Percentiles rank a stretch among this genome's conserved stretches.
Conservation (phyloP, 23 tunicate species). For the Trididemnum miniatum region DNA sequence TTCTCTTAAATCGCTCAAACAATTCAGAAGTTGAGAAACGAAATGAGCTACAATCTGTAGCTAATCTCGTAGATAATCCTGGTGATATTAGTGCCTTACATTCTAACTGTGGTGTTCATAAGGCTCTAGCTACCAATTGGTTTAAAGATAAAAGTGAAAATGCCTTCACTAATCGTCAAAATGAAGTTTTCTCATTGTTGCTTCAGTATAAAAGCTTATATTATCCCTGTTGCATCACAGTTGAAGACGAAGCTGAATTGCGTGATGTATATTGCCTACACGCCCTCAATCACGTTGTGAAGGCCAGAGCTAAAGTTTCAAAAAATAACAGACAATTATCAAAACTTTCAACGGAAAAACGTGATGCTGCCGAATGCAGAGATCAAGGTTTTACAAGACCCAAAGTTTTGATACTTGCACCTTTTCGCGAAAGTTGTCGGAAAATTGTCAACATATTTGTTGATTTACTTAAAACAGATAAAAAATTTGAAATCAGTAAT, state of each 20-base stretch:
- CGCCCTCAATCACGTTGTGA: conserved; percentile 50
- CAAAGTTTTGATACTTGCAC: conserved; percentile 67
- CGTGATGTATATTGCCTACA: conserved; percentile 49
- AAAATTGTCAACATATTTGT: conserved; percentile 56
- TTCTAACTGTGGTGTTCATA: not conserved
- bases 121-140: conserved; percentile 12
- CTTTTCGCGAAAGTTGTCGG: conserved; percentile 55
- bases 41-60: not conserved
- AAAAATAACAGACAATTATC: conserved; percentile 48
- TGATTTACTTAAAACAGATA: conserved; percentile 42
- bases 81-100: not conserved
- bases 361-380: conserved; percentile 45
- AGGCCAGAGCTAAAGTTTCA: conserved; percentile 33
- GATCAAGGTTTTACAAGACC: conserved; percentile 86
- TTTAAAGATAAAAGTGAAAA: not conserved
- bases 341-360: conserved; percentile 42
- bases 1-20: not conserved
- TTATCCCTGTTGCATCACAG: not conserved
- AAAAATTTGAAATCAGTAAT: conserved; percentile 59
- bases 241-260: not conserved
- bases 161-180: conserved; percentile 13
- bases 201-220: conserved; percentile 12
- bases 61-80: not conserved
- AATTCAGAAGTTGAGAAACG: not conserved
- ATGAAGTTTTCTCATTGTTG: conserved; percentile 11